Evolutionary conservation across 1,140 invertebrate genomes (phyloP).

Genomic region (Brachionus asplanchnoidis): DNA sequence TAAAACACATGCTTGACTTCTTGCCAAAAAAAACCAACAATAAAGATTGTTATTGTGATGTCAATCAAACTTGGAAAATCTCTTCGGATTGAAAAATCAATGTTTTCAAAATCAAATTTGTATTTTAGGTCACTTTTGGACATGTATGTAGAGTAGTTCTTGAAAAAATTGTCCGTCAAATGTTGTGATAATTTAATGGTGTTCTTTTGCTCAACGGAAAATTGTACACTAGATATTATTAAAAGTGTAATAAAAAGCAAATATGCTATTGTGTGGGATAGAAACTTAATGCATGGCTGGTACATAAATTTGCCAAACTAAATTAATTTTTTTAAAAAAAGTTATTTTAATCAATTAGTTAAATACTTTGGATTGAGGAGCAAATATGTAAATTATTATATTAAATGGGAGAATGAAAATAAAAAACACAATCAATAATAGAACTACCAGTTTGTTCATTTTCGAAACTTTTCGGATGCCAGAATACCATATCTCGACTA

Average conservation of each 20-base stretch:
- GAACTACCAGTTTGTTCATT: slow-evolving; percentile 35
- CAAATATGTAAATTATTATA: slow-evolving; percentile 27
- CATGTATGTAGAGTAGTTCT: slow-evolving; percentile 11
- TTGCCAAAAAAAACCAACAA: slow-evolving; percentile 51
- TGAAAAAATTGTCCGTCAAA: neutral
- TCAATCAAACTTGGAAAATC: neutral
- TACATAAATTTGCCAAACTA: slow-evolving; percentile 50
- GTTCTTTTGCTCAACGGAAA: slow-evolving; percentile 33
- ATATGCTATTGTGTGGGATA: slow-evolving; percentile 62
- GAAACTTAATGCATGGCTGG: slow-evolving; percentile 53
- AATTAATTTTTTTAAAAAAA: neutral
- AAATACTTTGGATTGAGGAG: slow-evolving; percentile 16
- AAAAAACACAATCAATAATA: slow-evolving; percentile 26
- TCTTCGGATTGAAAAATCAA: slow-evolving; percentile 27
- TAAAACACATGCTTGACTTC: slow-evolving; percentile 52
- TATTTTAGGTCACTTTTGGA: neutral
- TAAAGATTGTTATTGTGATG: slow-evolving; percentile 18
- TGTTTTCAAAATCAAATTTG: neutral
- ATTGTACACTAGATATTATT: slow-evolving; percentile 50
- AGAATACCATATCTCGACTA: slow-evolving; percentile 44
- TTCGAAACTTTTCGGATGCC: slow-evolving; percentile 28
- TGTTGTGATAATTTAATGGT: neutral
- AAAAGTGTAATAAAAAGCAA: slow-evolving; percentile 64
- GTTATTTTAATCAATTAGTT: neutral
- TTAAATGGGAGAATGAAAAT: slow-evolving; percentile 39